Conservation (phyloP, 2,888 invertebrate species). For the Eupsilia transversa region DNA sequence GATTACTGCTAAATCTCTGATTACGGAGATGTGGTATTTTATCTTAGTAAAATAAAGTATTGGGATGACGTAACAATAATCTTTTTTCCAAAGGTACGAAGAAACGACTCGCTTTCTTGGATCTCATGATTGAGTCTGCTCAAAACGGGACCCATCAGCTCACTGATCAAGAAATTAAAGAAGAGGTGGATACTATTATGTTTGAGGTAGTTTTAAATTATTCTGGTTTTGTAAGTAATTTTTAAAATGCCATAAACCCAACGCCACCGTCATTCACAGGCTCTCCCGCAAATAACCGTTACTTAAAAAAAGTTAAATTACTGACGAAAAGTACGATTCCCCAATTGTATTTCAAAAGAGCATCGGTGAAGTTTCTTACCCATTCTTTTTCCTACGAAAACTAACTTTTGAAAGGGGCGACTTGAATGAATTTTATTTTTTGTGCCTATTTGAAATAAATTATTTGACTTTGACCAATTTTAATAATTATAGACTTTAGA, state of each 20-base stretch:
- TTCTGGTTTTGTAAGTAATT: neutral
- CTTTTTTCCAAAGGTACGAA: constrained; percentile 91
- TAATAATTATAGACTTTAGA: too few relatives aligned
- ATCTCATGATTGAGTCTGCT: constrained; percentile 96
- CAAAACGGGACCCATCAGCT: constrained; percentile 93
- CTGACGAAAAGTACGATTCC: neutral
- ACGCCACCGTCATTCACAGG: neutral
- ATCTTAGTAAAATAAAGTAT: too few relatives aligned
- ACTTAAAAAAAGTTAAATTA: too few relatives aligned
- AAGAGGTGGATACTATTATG: constrained; percentile 97
- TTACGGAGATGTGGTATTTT: too few relatives aligned
- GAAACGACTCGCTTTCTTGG: constrained; percentile 96
- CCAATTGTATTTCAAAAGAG: too few relatives aligned
- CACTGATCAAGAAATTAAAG: constrained; percentile 95
- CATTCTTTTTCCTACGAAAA: too few relatives aligned
- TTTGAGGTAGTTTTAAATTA: constrained; percentile 92
- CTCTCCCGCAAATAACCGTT: neutral
- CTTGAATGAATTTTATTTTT: too few relatives aligned
- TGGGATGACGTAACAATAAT: too few relatives aligned
- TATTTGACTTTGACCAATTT: too few relatives aligned
- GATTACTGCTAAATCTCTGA: neutral
- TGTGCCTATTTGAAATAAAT: too few relatives aligned
- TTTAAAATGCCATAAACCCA: neutral
- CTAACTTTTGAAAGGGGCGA: too few relatives aligned
- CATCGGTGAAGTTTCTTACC: too few relatives aligned